Evolutionary conservation across 53 echinoderm and acorn worm genomes (phyloP).

Genomic region (Zoroaster sp.): DNA sequence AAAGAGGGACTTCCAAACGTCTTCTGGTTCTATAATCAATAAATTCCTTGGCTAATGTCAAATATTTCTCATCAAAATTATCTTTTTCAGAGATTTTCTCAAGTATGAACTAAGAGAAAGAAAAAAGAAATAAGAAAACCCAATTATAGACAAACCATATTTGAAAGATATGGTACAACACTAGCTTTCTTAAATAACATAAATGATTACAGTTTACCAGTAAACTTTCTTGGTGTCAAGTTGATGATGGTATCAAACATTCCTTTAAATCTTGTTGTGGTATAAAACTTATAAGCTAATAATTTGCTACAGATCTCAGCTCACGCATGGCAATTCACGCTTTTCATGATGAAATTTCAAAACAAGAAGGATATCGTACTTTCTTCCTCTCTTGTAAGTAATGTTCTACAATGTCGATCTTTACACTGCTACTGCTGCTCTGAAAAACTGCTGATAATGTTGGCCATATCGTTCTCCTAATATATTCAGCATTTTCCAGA

Average conservation of each 20-base stretch:
- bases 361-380: too few species aligned
- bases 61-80: background rate
- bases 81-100: background rate
- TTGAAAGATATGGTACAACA: too few species aligned
- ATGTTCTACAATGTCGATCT: background rate
- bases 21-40: background rate
- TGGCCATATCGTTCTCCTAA: background rate
- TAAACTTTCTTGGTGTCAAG: too few species aligned
- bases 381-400: background rate
- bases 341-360: too few species aligned
- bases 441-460: background rate
- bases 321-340: too few species aligned
- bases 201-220: background rate
- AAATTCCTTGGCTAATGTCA: background rate
- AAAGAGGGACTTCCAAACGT: background rate
- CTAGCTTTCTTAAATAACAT: too few species aligned
- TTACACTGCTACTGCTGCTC: background rate
- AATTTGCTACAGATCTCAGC: too few species aligned
- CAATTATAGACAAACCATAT: too few species aligned
- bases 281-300: too few species aligned
- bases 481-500: background rate
- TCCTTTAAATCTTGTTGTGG: too few species aligned
- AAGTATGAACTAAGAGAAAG: background rate
- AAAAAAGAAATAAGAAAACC: background rate
- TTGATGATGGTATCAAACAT: too few species aligned